Evolutionary conservation across 2,113 vertebrate genomes (phyloP), one percentile per base, ranked within the genome.

Genomic region (Vulpes ferrilata): DNA sequence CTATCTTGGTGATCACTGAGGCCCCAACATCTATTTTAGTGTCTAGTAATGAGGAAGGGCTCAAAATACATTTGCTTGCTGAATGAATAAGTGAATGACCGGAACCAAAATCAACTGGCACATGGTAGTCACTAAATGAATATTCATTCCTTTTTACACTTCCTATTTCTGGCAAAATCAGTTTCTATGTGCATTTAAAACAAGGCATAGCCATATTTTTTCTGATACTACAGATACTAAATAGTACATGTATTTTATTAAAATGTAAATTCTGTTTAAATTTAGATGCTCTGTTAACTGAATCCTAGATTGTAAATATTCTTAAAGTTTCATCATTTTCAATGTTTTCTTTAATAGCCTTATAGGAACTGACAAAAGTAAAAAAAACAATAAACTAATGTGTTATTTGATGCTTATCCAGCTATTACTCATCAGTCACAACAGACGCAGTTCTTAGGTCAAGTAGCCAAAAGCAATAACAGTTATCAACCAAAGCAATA

Each of bases 351-450:
- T 35, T 71, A 59, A 76, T 91, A 78, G 64, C 23, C 17, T 93
- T 59, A 67, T 69, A 76, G 19, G 27, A 19, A 64, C 87, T 57
- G 2, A 73, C 74, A 90, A 73, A 69, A 35, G n/a, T 92, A 79
- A 93, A 87, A 80, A 35, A 80, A 85, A 67, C 25, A 79, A 79
- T 83, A 43, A 67, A 25, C 22, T 60, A 80, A 62, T 10, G 67
- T 32, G 76, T 93, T 93, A 83, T 62, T 84, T 95, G 57, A 93
- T 92, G 53, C 65, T 95, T 96, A 67, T 71, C 11, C 43, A 83
- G 7, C 17, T 5, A 5, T 16, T 27, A 43, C 20, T 82, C 13
- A 88, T 83, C 74, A 67, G 51, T 90, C 62, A 69, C 51, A 15
- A n/a, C 38, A 48, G 62, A 87, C 85, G 91, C 71, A 43, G 35